phyloP scores from a whole-genome alignment of 2,113 vertebrate genomes.

The Macaca fascicularis region DNA sequence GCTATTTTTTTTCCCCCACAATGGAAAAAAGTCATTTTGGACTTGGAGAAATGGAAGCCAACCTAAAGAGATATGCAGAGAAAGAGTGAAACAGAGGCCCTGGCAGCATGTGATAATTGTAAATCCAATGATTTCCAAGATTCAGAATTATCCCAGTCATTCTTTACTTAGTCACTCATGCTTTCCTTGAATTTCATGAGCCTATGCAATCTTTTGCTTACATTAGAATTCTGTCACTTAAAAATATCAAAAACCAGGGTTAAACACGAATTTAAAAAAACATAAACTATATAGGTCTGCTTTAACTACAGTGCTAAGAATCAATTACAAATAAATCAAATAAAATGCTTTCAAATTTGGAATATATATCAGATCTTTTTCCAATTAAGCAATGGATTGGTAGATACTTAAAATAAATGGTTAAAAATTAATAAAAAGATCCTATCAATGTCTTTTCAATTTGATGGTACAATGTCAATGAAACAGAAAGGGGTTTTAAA shows the following conservation, averaged over 20 bases:
- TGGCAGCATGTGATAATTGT: neutral
- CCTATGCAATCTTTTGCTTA: neutral
- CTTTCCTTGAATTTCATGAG: neutral
- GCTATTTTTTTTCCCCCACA: neutral
- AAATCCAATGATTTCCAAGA: neutral
- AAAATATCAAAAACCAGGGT: neutral
- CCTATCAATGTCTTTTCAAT: neutral
- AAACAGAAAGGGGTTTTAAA: neutral
- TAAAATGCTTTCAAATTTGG: neutral
- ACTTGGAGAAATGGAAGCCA: neutral
- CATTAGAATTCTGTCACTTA: neutral
- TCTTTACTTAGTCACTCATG: neutral
- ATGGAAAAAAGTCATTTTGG: neutral
- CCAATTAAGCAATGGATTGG: neutral
- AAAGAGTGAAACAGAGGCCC: neutral
- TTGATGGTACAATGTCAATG: neutral
- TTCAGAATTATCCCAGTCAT: neutral
- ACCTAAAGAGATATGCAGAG: neutral
- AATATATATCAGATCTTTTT: neutral
- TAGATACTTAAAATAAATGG: neutral
- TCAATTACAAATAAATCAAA: neutral
- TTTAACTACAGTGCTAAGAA: neutral
- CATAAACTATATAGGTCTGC: neutral
- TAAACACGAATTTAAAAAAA: neutral
- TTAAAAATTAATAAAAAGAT: neutral